Evolutionary conservation across 1,140 invertebrate genomes (phyloP), one percentile per base, ranked within the genome.

Genomic region (Oedothorax gibbosus): DNA sequence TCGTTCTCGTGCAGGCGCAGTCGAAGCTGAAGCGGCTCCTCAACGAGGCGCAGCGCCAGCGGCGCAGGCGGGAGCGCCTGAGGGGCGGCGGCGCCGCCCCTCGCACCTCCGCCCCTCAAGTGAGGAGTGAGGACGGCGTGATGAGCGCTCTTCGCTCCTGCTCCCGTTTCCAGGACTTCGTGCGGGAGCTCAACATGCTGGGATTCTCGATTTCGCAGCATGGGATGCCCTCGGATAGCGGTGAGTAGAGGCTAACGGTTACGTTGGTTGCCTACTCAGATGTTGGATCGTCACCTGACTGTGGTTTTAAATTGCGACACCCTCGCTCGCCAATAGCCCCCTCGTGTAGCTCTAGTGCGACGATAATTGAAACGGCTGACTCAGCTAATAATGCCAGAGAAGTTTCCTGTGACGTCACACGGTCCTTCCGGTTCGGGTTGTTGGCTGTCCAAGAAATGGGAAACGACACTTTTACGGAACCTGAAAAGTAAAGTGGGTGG

Each of bases 131-230:
- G 18, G 71, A 76, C 8, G 60, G 71, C 62, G 49, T 84, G 60
- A 84, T 84, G 81, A 14, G 60, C 0, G 60, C 72, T 0, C 81
- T 84, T 57, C 75, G 68, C 51, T 84, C 81, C 15, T 84, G 81
- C 72, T 56, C 60, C 10, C 60, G 72, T 4, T 84, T 84, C 21
- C 81, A 84, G 57, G 81, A 84, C 11, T 76, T 84, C 14, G 72
- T 68, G 8, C 65, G 53, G 14, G 81, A 84, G 50, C 20, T 84
- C n/a, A 84, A 76, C 20, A 8, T 14, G 4, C 81, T 84, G 7
- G 81, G 81, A 0, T 84, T 66, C 53, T 56, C 57, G 0, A 51
- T 84, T 20, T 10, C 64, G 5, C 81, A n/a, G 12, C 12, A 76
- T 5, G 72, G 68, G 5, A 72, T 66, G n/a, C 6, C 18, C 14